Percentiles rank a stretch among this genome's conserved stretches.
Conservation (phyloP, 23 tunicate genomes). For the Trididemnum miniatum region DNA sequence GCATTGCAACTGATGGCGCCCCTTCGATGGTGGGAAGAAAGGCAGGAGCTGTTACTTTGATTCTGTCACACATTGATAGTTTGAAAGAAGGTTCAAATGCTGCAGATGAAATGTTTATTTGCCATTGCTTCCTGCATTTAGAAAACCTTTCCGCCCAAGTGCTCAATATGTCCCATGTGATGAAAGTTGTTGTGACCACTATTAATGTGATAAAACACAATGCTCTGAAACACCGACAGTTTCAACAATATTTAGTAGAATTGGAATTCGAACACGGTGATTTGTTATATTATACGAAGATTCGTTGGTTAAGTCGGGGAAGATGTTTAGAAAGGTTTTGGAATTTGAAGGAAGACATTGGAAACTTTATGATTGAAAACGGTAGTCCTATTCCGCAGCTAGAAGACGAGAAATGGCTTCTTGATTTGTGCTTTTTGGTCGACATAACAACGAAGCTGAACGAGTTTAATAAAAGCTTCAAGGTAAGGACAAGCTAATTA, state of each 20-base stretch:
- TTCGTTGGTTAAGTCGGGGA: slow-evolving; percentile 22
- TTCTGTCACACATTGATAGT: slow-evolving; percentile 25
- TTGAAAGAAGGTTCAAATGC: background rate
- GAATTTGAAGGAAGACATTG: too few relatives aligned
- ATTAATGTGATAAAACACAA: too few relatives aligned
- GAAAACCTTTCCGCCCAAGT: slow-evolving; percentile 24
- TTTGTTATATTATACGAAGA: background rate
- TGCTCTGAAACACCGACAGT: slow-evolving; percentile 21
- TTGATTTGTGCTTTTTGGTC: slow-evolving; percentile 13
- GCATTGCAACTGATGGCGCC: slow-evolving; percentile 51
- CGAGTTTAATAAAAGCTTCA: background rate
- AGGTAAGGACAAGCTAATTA: background rate
- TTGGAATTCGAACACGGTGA: slow-evolving; percentile 12
- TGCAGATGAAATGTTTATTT: background rate
- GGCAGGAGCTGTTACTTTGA: slow-evolving; percentile 43
- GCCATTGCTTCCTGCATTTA: slow-evolving; percentile 35
- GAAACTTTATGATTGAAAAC: slow-evolving; percentile 16
- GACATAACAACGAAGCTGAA: too few relatives aligned
- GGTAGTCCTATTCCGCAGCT: background rate
- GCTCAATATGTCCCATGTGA: slow-evolving; percentile 10
- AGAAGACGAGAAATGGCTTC: slow-evolving; percentile 2
- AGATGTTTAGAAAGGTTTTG: slow-evolving; percentile 23
- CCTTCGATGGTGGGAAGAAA: slow-evolving; percentile 40
- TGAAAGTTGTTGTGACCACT: slow-evolving; percentile 6
- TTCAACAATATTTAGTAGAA: slow-evolving; percentile 3